Evolutionary conservation across 2,888 invertebrate species (phyloP).

Genomic region (Nemoura dubitans): DNA sequence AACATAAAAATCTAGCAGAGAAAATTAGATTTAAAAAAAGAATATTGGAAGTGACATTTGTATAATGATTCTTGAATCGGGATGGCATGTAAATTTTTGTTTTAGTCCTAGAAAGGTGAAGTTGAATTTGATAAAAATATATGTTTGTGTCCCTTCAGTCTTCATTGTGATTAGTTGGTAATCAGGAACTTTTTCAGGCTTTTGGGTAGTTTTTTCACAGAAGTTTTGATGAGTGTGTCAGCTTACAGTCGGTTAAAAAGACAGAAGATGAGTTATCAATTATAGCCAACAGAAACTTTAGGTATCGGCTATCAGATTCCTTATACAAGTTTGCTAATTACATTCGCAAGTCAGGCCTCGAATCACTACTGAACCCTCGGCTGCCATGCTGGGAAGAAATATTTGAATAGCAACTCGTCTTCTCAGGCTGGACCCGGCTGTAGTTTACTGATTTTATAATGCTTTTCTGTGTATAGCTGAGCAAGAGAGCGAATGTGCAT

Average conservation of each 20-base stretch:
- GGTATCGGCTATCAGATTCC: too few species aligned
- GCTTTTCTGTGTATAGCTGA: neutral
- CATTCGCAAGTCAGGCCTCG: too few species aligned
- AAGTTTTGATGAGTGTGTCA: conserved; percentile 33
- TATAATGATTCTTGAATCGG: neutral
- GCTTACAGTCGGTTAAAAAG: too few species aligned
- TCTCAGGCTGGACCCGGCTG: too few species aligned
- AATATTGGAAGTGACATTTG: neutral
- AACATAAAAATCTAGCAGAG: neutral
- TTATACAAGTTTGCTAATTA: too few species aligned
- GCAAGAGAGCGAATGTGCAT: neutral
- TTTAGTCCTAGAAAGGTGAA: neutral
- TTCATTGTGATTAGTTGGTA: neutral
- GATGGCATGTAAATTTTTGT: neutral
- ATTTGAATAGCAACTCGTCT: too few species aligned
- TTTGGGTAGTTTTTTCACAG: neutral
- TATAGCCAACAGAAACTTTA: too few species aligned
- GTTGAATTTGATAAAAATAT: neutral
- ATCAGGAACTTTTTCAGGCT: neutral
- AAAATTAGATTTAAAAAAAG: neutral
- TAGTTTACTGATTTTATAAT: conserved; percentile 40
- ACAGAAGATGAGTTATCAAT: too few species aligned
- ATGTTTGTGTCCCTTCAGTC: neutral
- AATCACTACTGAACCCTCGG: too few species aligned
- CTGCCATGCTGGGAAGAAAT: too few species aligned